Evolutionary conservation across 2,797 vertebrate species (phyloP).

Genomic region (Crenichthys baileyi): DNA sequence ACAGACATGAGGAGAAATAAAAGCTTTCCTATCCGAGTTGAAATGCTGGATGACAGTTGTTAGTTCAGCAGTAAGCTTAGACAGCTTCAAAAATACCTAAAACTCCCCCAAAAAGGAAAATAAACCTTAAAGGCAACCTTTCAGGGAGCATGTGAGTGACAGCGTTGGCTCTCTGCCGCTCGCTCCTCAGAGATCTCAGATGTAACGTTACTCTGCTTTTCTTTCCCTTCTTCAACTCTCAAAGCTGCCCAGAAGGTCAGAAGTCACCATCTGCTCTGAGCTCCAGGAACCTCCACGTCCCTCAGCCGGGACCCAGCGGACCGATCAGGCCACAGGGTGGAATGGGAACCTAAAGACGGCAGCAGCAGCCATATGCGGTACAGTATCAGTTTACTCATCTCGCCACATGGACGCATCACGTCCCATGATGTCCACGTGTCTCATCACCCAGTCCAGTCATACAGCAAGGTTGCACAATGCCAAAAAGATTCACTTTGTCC

Average conservation of each 20-base stretch:
- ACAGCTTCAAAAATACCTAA: conserved; percentile 15
- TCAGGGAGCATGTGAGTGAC: conserved; percentile 20
- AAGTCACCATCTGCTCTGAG: conserved; percentile 47
- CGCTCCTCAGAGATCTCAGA: conserved; percentile 13
- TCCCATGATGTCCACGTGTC: neutral
- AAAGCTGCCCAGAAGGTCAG: conserved; percentile 25
- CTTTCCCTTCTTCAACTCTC: conserved; percentile 28
- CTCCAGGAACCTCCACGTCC: conserved; percentile 20
- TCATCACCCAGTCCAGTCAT: no score
- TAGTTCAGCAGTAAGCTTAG: conserved; percentile 13
- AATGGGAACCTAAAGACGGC: neutral
- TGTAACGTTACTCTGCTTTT: conserved; percentile 26
- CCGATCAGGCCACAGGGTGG: conserved; percentile 24
- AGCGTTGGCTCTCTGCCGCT: conserved; percentile 7
- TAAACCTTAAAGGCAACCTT: conserved; percentile 14
- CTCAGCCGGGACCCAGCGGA: neutral
- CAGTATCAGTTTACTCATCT: neutral
- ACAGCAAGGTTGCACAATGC: neutral
- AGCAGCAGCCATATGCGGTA: neutral
- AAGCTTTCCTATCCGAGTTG: neutral
- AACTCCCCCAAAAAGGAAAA: conserved; percentile 15
- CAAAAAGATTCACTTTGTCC: neutral
- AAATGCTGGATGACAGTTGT: conserved; percentile 7
- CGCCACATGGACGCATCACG: neutral
- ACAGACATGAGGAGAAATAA: conserved; percentile 6